These are phyloP conservation scores for Scalopus aquaticus DNA, from an alignment of 2,113 vertebrate genomes.

Conservation along the genomic window DNA sequence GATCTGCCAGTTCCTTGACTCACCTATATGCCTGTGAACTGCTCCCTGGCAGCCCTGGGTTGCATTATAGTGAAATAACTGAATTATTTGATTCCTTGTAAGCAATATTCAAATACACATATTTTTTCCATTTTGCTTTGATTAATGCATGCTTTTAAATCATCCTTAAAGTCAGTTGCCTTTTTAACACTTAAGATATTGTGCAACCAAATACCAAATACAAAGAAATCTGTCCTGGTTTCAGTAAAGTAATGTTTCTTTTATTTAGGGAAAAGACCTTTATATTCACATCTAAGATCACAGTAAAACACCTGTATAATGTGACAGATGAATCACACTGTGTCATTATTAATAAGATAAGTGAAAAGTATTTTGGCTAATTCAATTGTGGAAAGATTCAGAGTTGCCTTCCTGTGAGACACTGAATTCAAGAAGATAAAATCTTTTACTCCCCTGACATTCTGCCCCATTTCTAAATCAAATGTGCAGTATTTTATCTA, in stretches of 20 bases:
- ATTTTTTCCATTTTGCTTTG: background rate
- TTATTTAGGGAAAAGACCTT: conserved; percentile 43
- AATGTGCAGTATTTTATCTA: background rate
- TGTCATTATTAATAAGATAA: conserved; percentile 28
- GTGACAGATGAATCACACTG: background rate
- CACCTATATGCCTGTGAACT: background rate
- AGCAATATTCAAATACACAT: conserved; percentile 2
- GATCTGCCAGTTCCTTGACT: background rate
- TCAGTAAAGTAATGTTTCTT: background rate
- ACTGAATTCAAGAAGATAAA: conserved; percentile 8
- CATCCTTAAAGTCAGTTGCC: background rate
- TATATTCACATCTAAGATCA: background rate
- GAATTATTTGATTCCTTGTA: background rate
- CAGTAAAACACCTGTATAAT: background rate
- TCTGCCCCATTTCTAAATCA: conserved; percentile 3
- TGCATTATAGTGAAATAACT: background rate
- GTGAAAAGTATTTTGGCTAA: conserved; percentile 2
- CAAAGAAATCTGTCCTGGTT: background rate
- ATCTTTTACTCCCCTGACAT: background rate
- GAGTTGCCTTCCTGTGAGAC: background rate
- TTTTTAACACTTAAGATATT: background rate
- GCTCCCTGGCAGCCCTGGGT: background rate
- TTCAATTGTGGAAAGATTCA: conserved; percentile 30
- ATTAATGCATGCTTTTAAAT: background rate
- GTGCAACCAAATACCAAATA: background rate